phyloP scores from a whole-genome alignment of 2,797 vertebrate species.

The Acrocephalus scirpaceus region DNA sequence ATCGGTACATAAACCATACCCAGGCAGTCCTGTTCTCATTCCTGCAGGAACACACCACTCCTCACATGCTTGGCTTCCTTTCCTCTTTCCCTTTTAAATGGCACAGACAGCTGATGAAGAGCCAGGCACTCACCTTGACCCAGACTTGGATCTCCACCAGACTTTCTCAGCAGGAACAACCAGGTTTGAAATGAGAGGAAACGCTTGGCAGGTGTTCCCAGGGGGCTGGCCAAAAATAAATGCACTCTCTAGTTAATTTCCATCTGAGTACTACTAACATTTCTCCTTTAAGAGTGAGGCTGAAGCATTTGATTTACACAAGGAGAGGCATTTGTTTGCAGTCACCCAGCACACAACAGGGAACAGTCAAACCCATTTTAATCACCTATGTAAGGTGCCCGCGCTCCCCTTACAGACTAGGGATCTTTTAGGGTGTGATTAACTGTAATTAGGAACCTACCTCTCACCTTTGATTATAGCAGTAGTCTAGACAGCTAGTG shows the following conservation, averaged over 20 bases:
- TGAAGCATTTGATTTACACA: background rate
- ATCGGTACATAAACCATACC: background rate
- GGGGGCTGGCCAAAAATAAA: conserved; percentile 45
- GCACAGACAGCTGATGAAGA: conserved; percentile 9
- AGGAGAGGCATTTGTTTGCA: background rate
- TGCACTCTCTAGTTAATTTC: conserved; percentile 25
- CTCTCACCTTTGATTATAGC: conserved; percentile 36
- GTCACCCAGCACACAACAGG: background rate
- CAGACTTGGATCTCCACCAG: conserved; percentile 37
- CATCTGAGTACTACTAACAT: background rate
- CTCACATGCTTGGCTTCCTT: background rate
- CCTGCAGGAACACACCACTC: background rate
- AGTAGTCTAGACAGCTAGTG: conserved; percentile 33
- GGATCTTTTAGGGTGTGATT: background rate
- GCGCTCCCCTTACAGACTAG: background rate
- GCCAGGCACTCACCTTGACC: conserved; percentile 54
- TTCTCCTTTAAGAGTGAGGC: background rate
- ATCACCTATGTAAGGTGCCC: background rate
- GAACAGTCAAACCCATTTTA: background rate
- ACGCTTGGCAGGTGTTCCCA: conserved; percentile 22
- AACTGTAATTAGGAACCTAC: background rate
- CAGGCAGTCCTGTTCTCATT: background rate
- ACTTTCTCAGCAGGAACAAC: conserved; percentile 43
- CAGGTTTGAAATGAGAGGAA: conserved; percentile 37
- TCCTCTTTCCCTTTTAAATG: background rate